A percentile compares a stretch with the other conserved stretches of the same genome.
These are phyloP conservation scores for Channa argus DNA, from an alignment of 2,113 vertebrate genomes.

Conservation along the genomic window DNA sequence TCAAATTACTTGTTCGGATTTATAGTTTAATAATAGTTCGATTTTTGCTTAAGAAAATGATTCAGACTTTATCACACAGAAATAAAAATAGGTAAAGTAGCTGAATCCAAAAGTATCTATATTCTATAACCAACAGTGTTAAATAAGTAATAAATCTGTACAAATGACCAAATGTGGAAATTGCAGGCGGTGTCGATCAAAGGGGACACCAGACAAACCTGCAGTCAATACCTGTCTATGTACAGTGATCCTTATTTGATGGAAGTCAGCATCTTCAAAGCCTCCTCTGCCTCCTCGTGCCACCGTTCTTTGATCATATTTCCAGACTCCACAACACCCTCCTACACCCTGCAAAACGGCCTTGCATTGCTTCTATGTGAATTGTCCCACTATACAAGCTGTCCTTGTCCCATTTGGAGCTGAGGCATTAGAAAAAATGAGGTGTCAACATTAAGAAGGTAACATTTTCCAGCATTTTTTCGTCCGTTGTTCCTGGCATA, in stretches of 20 bases:
- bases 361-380: constrained; percentile 20
- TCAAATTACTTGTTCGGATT: constrained; percentile 1
- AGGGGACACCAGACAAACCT: no score
- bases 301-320: constrained; percentile 39
- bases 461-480: constrained; percentile 66
- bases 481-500: constrained; percentile 68
- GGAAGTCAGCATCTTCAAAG: constrained; percentile 4
- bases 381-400: constrained; percentile 27
- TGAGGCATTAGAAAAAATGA: constrained; percentile 29
- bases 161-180: no score
- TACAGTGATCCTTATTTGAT: neutral
- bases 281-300: neutral
- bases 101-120: no score
- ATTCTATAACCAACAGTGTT: no score
- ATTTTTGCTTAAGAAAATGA: no score
- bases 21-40: no score
- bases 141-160: no score
- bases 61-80: no score
- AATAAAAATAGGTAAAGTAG: no score
- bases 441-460: constrained; percentile 55
- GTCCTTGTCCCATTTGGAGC: constrained; percentile 58
- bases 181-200: no score
- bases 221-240: neutral
- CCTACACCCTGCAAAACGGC: constrained; percentile 4
- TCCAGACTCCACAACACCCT: constrained; percentile 9